phyloP scores from a whole-genome alignment of 2,888 invertebrate genomes.

The Leucophenga montana region DNA sequence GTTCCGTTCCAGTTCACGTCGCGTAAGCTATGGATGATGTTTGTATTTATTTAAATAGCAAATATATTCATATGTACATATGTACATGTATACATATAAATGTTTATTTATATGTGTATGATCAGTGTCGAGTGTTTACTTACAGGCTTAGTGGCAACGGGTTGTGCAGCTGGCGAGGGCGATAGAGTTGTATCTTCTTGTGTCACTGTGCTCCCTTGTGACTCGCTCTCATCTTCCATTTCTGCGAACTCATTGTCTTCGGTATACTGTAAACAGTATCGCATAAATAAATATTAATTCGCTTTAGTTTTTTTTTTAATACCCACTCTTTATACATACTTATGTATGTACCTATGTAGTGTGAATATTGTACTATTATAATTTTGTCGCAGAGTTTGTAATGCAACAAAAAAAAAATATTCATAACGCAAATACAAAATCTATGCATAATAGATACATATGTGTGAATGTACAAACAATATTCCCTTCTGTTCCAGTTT shows the following conservation, averaged over 20 bases:
- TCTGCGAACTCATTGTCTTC: constrained; percentile 43
- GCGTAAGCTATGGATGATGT: constrained; percentile 45
- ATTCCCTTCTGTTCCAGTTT: too few relatives aligned
- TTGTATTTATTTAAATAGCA: background rate
- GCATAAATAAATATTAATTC: constrained; percentile 47
- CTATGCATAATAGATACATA: too few relatives aligned
- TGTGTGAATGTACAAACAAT: too few relatives aligned
- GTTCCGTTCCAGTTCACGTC: constrained; percentile 58
- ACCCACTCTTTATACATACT: too few relatives aligned
- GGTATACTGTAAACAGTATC: constrained; percentile 46
- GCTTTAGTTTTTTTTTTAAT: background rate
- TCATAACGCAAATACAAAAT: too few relatives aligned
- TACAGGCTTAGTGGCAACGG: constrained; percentile 9
- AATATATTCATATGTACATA: background rate
- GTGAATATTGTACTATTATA: background rate
- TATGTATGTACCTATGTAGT: too few relatives aligned
- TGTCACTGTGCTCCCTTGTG: constrained; percentile 9
- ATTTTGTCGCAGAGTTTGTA: too few relatives aligned
- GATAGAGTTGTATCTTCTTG: constrained; percentile 50
- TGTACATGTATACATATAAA: background rate
- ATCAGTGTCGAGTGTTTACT: background rate
- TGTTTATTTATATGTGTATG: background rate
- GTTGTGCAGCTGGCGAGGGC: constrained; percentile 49
- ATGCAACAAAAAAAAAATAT: too few relatives aligned
- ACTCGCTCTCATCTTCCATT: constrained; percentile 13